Base-by-base conservation (phyloP, 2,797 vertebrate species). In the Varecia variegata region DNA sequence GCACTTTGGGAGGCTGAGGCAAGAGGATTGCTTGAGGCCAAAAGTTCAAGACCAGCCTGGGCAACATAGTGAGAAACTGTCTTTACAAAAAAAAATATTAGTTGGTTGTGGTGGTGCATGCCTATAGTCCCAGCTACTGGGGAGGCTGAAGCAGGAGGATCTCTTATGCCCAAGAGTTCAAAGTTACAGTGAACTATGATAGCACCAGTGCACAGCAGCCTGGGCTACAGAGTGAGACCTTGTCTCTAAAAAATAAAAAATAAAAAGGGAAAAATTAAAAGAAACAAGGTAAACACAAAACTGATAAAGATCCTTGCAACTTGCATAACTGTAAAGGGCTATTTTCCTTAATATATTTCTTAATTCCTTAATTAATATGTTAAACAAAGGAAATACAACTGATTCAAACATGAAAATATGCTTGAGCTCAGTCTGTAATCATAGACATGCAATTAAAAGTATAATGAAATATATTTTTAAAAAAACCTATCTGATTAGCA, bases 361-460 rank as follows among this genome's bases (percentile, higher is more conserved):
- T 83, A 87, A 89, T n/a, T 90, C 3, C n/a, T 27, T 43, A 81
- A 76, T 88, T 81, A 21, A 14, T 76, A 82, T 54, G 35, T 74
- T 58, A 40, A 90, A 92, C 74, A 71, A 38, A 79, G 35, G 23
- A 94, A 92, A 86, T 76, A 85, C 13, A 85, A 85, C 76, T 80
- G 23, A 76, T 86, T 80, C 43, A 92, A 32, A 95, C 3, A 47
- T 68, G 54, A 54, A 62, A 87, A 90, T n/a, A 68, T 83, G 20
- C 30, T 68, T 23, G 81, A 87, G 18, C 76, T 94, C 13, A 35
- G 11, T 58, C 7, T 88, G 6, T 65, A 71, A 38, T 60, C 76
- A 65, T 43, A 79, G 80, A 84, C 89, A 68, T 54, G 2, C 21
- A 95, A 47, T 71, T 86, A n/a, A 58, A 90, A 74, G 23, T 40